A percentile compares a stretch with the other conserved stretches of the same genome.
Conservation (phyloP, 2,113 vertebrate species). For the Microcebus tavaratra region DNA sequence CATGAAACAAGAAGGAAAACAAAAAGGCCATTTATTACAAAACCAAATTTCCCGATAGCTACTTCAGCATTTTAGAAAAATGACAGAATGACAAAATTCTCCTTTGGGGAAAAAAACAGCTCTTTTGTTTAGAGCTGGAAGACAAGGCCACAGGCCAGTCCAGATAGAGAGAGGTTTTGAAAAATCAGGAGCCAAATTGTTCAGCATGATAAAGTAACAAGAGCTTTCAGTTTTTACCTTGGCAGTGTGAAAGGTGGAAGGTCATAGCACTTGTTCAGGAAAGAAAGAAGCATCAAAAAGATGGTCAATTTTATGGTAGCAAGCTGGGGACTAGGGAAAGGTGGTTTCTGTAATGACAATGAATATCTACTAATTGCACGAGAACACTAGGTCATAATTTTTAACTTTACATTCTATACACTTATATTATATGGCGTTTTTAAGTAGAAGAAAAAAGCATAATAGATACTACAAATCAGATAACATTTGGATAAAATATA, state of each 20-base stretch:
- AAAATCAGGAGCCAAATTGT: not conserved
- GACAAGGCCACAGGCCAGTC: not conserved
- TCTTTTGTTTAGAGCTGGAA: not conserved
- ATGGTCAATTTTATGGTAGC: not conserved
- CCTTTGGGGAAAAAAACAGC: not conserved
- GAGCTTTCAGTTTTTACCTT: not conserved
- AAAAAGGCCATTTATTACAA: not conserved
- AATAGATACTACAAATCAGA: not conserved
- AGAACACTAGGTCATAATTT: not conserved
- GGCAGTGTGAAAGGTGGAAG: not conserved
- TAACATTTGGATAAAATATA: not conserved
- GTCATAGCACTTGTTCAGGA: not conserved
- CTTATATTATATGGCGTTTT: not conserved
- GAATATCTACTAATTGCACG: not conserved
- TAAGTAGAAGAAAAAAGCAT: not conserved
- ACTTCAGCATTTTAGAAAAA: conserved; percentile 45
- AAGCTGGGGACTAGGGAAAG: not conserved
- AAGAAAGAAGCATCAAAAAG: not conserved
- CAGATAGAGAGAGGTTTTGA: not conserved
- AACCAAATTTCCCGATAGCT: not conserved
- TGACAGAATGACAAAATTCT: not conserved
- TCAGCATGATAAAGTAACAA: not conserved
- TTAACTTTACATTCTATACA: not conserved
- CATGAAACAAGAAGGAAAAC: not conserved
- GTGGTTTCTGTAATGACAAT: conserved; percentile 13